Evolutionary conservation across 1,140 invertebrate genomes (phyloP).

Genomic region (Ptiloglossa arizonensis): DNA sequence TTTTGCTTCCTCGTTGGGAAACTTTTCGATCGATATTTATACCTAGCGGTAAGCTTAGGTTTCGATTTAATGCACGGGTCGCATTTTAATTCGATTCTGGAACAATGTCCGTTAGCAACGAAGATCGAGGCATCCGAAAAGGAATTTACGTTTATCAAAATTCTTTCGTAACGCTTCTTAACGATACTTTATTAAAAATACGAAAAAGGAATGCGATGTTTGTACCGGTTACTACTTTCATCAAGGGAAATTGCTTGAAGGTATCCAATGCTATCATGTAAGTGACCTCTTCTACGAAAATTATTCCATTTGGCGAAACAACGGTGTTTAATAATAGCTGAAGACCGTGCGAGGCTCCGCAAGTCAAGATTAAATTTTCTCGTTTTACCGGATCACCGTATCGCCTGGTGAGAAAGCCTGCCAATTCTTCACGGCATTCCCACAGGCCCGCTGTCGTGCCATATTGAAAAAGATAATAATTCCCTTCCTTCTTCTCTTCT

Average conservation of each 20-base stretch:
- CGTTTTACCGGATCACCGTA: constrained; percentile 81
- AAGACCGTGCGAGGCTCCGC: constrained; percentile 85
- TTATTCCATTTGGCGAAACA: constrained; percentile 82
- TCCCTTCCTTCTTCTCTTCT: constrained; percentile 78
- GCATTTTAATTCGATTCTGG: no score
- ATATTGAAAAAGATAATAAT: constrained; percentile 83
- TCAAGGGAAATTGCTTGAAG: constrained; percentile 83
- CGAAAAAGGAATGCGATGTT: constrained; percentile 6
- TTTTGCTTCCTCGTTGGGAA: no score
- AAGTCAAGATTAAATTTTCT: constrained; percentile 84
- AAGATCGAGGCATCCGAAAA: no score
- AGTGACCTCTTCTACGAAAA: constrained; percentile 87
- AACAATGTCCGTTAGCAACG: no score
- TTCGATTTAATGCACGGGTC: no score
- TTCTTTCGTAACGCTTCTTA: no score
- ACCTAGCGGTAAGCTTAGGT: no score
- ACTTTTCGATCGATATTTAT: no score
- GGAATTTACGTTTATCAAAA: no score
- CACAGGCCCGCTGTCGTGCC: constrained; percentile 81
- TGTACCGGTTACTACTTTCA: constrained; percentile 82
- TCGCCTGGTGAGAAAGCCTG: constrained; percentile 80
- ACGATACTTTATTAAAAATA: no score
- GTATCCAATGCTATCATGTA: constrained; percentile 86
- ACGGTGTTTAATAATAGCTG: constrained; percentile 83
- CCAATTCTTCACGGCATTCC: constrained; percentile 81